Conservation (phyloP, 2,113 vertebrate genomes). For the Eonycteris spelaea region DNA sequence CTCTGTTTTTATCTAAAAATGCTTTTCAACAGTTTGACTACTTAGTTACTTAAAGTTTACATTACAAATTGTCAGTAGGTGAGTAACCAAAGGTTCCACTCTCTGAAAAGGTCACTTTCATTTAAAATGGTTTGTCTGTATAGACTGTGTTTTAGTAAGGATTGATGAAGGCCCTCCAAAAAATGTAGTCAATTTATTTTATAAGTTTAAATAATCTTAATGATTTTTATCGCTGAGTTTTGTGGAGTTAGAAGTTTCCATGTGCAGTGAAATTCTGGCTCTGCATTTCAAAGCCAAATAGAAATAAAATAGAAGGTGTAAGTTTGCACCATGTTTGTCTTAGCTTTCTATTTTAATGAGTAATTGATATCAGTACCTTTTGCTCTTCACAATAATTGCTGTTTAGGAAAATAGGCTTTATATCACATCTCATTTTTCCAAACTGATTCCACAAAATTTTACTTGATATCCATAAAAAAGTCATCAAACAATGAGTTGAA, state of each 20-base stretch:
- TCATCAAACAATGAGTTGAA: background rate
- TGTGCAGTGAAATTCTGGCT: background rate
- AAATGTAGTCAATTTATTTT: conserved; percentile 35
- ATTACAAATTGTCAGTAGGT: background rate
- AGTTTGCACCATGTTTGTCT: conserved; percentile 26
- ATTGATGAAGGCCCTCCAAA: background rate
- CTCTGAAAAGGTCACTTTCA: background rate
- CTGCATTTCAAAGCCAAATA: conserved; percentile 36
- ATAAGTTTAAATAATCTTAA: conserved; percentile 24
- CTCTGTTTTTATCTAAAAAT: background rate
- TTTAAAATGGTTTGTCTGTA: background rate
- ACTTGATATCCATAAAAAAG: conserved; percentile 7
- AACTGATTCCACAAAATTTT: conserved; percentile 27
- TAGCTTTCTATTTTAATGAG: conserved; percentile 19
- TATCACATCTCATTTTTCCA: conserved; percentile 38
- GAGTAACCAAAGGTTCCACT: background rate
- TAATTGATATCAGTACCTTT: conserved; percentile 42
- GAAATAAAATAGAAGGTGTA: conserved; percentile 37
- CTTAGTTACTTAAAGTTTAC: background rate
- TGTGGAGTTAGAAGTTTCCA: conserved; percentile 10
- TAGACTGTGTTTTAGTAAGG: background rate
- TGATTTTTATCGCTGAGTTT: conserved; percentile 40
- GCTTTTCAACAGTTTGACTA: background rate
- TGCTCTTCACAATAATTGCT: conserved; percentile 33
- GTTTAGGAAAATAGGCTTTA: conserved; percentile 46